A percentile compares a stretch with the other conserved stretches of the same genome.
These are phyloP conservation scores for Agonopterix subpropinquella DNA, from an alignment of 2,888 invertebrate species.

Conservation along the genomic window DNA sequence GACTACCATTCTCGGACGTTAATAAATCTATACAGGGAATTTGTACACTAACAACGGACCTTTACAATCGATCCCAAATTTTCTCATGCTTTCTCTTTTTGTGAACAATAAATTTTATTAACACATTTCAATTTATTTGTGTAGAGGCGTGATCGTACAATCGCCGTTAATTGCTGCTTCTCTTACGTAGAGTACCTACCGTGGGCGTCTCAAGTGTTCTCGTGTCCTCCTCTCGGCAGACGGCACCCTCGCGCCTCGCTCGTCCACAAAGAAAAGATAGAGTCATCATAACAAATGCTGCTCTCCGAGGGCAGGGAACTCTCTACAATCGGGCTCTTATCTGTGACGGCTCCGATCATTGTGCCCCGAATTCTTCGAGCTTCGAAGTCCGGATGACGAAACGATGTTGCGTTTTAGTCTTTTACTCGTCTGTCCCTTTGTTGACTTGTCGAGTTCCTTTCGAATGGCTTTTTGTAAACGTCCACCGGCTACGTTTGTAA, in stretches of 20 bases:
- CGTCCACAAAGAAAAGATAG: slow-evolving; percentile 66
- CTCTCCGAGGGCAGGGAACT: slow-evolving; percentile 56
- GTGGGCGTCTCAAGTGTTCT: slow-evolving; percentile 34
- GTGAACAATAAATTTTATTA: slow-evolving; percentile 66
- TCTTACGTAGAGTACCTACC: slow-evolving; percentile 46
- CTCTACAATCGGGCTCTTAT: slow-evolving; percentile 63
- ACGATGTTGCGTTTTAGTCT: slow-evolving; percentile 48
- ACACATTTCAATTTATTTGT: slow-evolving; percentile 63
- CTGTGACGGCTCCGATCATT: slow-evolving; percentile 68
- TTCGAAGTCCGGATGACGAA: slow-evolving; percentile 43
- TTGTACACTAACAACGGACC: slow-evolving; percentile 38
- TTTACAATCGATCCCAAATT: slow-evolving; percentile 47
- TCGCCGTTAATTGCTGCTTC: slow-evolving; percentile 67
- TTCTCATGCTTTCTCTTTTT: slow-evolving; percentile 56
- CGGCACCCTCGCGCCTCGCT: slow-evolving; percentile 33
- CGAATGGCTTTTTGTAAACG: slow-evolving; percentile 60
- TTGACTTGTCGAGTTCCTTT: slow-evolving; percentile 64
- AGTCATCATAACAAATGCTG: slow-evolving; percentile 74
- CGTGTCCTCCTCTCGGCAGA: not conserved
- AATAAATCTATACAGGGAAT: slow-evolving; percentile 34
- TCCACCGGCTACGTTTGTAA: slow-evolving; percentile 52
- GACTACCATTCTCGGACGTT: slow-evolving; percentile 31
- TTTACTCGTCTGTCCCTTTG: slow-evolving; percentile 60
- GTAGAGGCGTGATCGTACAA: slow-evolving; percentile 47
- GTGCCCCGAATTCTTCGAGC: slow-evolving; percentile 62